phyloP scores from a whole-genome alignment of 2,113 vertebrate species.

The Misgurnus anguillicaudatus region DNA sequence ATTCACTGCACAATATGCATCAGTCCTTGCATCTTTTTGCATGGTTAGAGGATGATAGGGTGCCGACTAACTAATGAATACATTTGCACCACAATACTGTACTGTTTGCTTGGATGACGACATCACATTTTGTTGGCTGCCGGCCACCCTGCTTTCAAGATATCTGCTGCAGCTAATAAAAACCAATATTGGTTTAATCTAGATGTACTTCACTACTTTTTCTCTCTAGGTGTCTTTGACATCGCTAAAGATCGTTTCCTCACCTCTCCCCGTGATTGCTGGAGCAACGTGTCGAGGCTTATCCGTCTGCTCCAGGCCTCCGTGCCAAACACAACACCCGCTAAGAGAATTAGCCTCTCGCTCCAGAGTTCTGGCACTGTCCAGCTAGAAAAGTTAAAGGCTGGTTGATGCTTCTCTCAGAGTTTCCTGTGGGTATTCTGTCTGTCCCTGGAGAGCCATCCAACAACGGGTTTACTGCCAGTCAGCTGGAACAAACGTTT shows the following conservation, averaged over 20 bases:
- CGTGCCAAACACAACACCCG: constrained; percentile 48
- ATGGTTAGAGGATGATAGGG: no score
- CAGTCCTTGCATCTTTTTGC: no score
- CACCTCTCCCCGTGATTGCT: background rate
- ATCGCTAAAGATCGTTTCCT: constrained; percentile 12
- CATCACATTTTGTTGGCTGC: no score
- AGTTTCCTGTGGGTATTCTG: background rate
- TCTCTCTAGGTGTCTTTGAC: constrained; percentile 7
- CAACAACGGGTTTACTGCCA: constrained; percentile 28
- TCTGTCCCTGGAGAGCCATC: constrained; percentile 23
- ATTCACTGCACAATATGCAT: no score
- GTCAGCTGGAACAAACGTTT: background rate
- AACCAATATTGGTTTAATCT: background rate
- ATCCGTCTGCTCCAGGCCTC: constrained; percentile 40
- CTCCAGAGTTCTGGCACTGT: constrained; percentile 24
- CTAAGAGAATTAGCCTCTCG: constrained; percentile 47
- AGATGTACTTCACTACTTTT: background rate
- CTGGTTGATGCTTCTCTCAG: constrained; percentile 11
- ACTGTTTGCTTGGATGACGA: no score
- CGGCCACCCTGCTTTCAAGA: background rate
- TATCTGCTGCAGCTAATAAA: background rate
- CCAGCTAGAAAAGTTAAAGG: background rate
- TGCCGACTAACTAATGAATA: no score
- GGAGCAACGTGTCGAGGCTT: constrained; percentile 32
- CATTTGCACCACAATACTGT: no score